phyloP scores from a whole-genome alignment of 2,888 invertebrate species.

The Nemotelus nigrinus region DNA sequence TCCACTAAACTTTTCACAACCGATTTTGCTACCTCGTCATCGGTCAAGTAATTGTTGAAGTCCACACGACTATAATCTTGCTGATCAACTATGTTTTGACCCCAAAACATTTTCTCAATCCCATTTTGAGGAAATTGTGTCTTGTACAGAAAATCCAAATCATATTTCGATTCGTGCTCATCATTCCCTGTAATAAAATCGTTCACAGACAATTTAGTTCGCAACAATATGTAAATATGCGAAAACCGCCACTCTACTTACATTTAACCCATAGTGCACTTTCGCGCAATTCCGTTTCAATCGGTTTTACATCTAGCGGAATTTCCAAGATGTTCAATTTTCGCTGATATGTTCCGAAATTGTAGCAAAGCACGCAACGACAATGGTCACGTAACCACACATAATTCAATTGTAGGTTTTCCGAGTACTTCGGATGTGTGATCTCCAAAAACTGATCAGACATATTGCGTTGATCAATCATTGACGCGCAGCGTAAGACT shows the following conservation, averaged over 20 bases:
- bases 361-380: slow-evolving; percentile 71
- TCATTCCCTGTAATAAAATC: slow-evolving; percentile 67
- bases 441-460: slow-evolving; percentile 43
- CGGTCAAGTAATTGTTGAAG: slow-evolving; percentile 66
- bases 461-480: slow-evolving; percentile 26
- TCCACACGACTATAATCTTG: slow-evolving; percentile 63
- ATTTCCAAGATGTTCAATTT: slow-evolving; percentile 69
- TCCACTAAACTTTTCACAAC: slow-evolving; percentile 65
- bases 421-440: slow-evolving; percentile 45
- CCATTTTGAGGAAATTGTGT: slow-evolving; percentile 54
- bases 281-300: slow-evolving; percentile 58
- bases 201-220: background rate
- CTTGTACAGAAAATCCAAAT: slow-evolving; percentile 65
- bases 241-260: slow-evolving; percentile 61
- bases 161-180: slow-evolving; percentile 68
- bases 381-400: slow-evolving; percentile 65
- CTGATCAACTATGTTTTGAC: slow-evolving; percentile 62
- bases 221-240: slow-evolving; percentile 41
- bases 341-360: slow-evolving; percentile 70
- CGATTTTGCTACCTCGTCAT: slow-evolving; percentile 63
- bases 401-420: slow-evolving; percentile 54
- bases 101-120: slow-evolving; percentile 66
- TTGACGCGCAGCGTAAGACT: background rate
- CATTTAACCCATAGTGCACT: slow-evolving; percentile 67
- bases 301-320: slow-evolving; percentile 65